A percentile compares a stretch with the other conserved stretches of the same genome.
Conservation (phyloP, 2,797 vertebrate species). For the Naso thynnoides region DNA sequence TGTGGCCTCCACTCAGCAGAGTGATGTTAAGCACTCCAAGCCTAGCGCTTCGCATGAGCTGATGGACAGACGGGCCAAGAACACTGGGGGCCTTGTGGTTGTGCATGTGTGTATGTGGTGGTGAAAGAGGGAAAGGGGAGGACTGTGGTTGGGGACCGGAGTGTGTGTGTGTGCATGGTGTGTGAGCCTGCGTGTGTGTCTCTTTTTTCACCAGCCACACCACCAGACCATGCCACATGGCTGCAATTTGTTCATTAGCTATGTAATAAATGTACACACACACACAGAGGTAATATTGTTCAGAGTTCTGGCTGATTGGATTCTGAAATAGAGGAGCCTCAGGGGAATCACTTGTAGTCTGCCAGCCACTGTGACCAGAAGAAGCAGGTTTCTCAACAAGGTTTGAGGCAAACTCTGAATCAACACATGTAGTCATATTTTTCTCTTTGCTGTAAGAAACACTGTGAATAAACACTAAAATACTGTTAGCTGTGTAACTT, state of each 20-base stretch:
- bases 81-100: slow-evolving; percentile 86
- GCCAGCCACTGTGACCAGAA: slow-evolving; percentile 78
- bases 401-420: slow-evolving; percentile 39
- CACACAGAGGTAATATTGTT: slow-evolving; percentile 86
- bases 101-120: slow-evolving; percentile 59
- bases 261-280: slow-evolving; percentile 86
- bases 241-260: slow-evolving; percentile 88
- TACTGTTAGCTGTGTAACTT: neutral
- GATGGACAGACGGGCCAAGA: slow-evolving; percentile 81
- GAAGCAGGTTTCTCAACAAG: slow-evolving; percentile 70
- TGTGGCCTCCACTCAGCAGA: slow-evolving; percentile 80
- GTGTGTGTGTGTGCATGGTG: slow-evolving; percentile 38
- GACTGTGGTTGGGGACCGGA: slow-evolving; percentile 53
- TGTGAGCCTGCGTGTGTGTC: slow-evolving; percentile 34
- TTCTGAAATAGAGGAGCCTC: slow-evolving; percentile 80
- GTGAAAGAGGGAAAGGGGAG: slow-evolving; percentile 51
- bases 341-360: slow-evolving; percentile 78
- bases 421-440: slow-evolving; percentile 50
- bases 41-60: slow-evolving; percentile 79
- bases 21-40: slow-evolving; percentile 87
- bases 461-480: slow-evolving; percentile 29
- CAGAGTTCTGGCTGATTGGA: slow-evolving; percentile 80
- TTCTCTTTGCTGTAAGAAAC: slow-evolving; percentile 40
- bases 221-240: slow-evolving; percentile 84
- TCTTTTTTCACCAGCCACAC: slow-evolving; percentile 55